Evolutionary conservation across 1,140 invertebrate genomes (phyloP), one percentile per base, ranked within the genome.

Genomic region (Pogonus chalceus): DNA sequence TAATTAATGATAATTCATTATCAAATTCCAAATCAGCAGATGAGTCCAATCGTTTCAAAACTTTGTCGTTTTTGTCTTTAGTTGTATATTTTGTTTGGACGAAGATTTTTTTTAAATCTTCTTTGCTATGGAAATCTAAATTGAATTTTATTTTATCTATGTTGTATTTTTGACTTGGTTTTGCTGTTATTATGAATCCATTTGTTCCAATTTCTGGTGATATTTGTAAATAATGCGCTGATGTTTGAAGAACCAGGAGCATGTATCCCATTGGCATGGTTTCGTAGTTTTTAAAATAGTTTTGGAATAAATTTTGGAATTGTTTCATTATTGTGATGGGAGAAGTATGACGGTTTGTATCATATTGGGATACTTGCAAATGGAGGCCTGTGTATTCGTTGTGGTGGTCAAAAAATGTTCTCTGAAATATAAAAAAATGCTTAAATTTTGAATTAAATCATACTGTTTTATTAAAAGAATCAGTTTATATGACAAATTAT

Each of bases 21-120:
- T 64, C 62, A 20, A 65, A 21, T 3, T 70, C 62, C 12, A 62
- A 1, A 20, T 66, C 63, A 2, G 68, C 2, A 39, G 69, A 63
- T 1, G 66, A 4, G 20, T 73, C 61, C 72, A 69, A 73, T 0
- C 53, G 63, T 21, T 60, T 58, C 0, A 62, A 21, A 20, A 64
- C 58, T 20, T 54, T 59, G 7, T 66, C 65, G 23, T 61, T 49
- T 52, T 62, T 63, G 39, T 63, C 62, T 20, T 53, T 61, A 60
- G n/a, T 37, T 56, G 24, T 20, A 55, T 14, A 58, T 54, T 47
- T n/a, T 39, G 35, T 53, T 56, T 20, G 39, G 23, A 14, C 43
- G 10, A 0, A 52, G 47, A 9, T 56, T 51, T 49, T 18, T 18
- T 23, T 49, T 54, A 23, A 23, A 39, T 39, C n/a, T n/a, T n/a